Evolutionary conservation across 2,888 invertebrate species (phyloP), one percentile per base, ranked within the genome.

Genomic region (Cheilosia scutellata): DNA sequence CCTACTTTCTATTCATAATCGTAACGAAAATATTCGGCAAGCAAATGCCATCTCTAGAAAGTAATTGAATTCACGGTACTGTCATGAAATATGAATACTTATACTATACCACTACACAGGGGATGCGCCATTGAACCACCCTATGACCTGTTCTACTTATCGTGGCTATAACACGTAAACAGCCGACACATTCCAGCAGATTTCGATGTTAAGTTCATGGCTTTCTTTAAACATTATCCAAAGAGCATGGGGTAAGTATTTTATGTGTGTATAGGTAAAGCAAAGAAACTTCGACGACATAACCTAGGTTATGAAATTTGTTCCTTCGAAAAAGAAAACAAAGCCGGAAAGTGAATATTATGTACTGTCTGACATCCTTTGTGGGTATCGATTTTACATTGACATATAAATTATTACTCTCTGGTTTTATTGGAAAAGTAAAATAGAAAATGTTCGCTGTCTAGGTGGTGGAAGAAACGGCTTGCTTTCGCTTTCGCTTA

Each of bases 31-130:
- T 37, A 37, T 37, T 11, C 37, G 3, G 2, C 33, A 33, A 2
- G 7, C 33, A 5, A 31, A 57, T 47, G 57, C 5, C n/a, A 16
- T 29, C n/a, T 25, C 55, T 55, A 25, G 29, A 29, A 57, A 57
- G 57, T 66, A 58, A 76, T 76, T 76, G 51, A 60, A 70, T 68
- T 77, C 77, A 77, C 70, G 68, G 55, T 70, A 20, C 51, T 47
- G 13, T 33, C 60, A 70, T 77, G 42, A 77, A 77, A 77, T 70
- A 76, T 55, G 20, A 76, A 58, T 55, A 62, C 60, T 20, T 20
- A 20, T 20, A 1, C 20, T 1, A 20, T 20, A 2, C 16, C 40
- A 31, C 42, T 27, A n/a, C 1, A 2, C 1, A 2, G 6, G 20
- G 27, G 31, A 53, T 27, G 51, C 9, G 51, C 9, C 62, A 40